phyloP scores from a whole-genome alignment of 2,888 invertebrate genomes.

The Leucoptera coffeella region DNA sequence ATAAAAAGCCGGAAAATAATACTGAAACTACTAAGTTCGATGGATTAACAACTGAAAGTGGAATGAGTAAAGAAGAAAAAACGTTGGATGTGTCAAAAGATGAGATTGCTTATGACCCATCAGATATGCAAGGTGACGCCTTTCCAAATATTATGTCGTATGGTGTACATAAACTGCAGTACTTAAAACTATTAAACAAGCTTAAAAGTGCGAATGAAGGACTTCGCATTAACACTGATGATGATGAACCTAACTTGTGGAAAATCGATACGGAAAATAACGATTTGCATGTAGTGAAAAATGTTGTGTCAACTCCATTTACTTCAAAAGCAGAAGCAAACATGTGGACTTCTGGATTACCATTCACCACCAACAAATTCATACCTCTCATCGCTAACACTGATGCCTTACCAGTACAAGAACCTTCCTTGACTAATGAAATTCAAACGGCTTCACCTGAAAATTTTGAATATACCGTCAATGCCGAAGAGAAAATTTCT shows the following conservation, averaged over 20 bases:
- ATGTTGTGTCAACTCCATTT: slow-evolving; percentile 8
- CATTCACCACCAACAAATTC: slow-evolving; percentile 15
- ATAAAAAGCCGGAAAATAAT: not conserved
- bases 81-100: slow-evolving; percentile 5
- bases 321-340: slow-evolving; percentile 7
- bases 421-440: too few species aligned
- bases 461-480: too few species aligned
- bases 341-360: too few species aligned
- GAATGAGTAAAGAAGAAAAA: not conserved
- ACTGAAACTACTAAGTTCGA: not conserved
- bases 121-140: slow-evolving; percentile 35
- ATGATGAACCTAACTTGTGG: too few species aligned
- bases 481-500: slow-evolving; percentile 12
- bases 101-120: slow-evolving; percentile 29
- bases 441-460: too few species aligned
- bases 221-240: slow-evolving; percentile 29
- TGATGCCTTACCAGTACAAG: slow-evolving; percentile 12
- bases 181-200: slow-evolving; percentile 25
- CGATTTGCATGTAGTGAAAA: slow-evolving; percentile 10
- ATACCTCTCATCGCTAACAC: slow-evolving; percentile 16
- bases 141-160: slow-evolving; percentile 32
- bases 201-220: slow-evolving; percentile 29
- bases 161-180: slow-evolving; percentile 34
- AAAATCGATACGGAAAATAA: slow-evolving; percentile 15
- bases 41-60: slow-evolving; percentile 8